Conservation (phyloP, 1,140 invertebrate genomes). For the Helicoverpa armigera region DNA sequence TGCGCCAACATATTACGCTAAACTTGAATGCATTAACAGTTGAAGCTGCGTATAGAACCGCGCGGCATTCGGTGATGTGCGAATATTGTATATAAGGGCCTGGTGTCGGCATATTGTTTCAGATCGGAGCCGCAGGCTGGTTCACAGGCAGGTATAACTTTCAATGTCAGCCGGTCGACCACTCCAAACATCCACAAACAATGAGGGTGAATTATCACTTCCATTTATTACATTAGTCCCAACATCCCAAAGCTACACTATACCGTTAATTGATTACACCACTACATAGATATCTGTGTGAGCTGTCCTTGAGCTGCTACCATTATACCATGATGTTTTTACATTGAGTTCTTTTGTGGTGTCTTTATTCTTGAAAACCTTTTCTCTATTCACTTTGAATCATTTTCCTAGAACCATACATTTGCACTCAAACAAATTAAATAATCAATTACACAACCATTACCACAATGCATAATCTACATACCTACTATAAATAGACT, state of each 20-base stretch:
- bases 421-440: constrained; percentile 1
- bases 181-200: constrained; percentile 95
- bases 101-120: constrained; percentile 88
- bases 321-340: constrained; percentile 8
- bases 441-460: not conserved
- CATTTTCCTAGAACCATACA: not conserved
- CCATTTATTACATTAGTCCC: constrained; percentile 59
- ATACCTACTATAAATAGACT: not conserved
- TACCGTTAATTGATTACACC: constrained; percentile 31
- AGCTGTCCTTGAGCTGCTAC: constrained; percentile 7
- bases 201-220: constrained; percentile 91
- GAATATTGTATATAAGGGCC: constrained; percentile 77
- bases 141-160: constrained; percentile 96
- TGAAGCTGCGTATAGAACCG: constrained; percentile 21
- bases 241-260: constrained; percentile 36
- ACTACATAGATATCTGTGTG: constrained; percentile 16
- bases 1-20: constrained; percentile 41
- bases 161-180: constrained; percentile 98
- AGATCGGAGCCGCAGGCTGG: constrained; percentile 95
- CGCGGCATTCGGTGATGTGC: constrained; percentile 56
- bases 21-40: constrained; percentile 41
- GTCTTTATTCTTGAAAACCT: not conserved
- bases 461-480: not conserved
- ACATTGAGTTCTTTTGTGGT: constrained; percentile 4
- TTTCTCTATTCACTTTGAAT: constrained; percentile 15